Evolutionary conservation across 2,797 vertebrate species (phyloP).

Genomic region (Crenichthys baileyi): DNA sequence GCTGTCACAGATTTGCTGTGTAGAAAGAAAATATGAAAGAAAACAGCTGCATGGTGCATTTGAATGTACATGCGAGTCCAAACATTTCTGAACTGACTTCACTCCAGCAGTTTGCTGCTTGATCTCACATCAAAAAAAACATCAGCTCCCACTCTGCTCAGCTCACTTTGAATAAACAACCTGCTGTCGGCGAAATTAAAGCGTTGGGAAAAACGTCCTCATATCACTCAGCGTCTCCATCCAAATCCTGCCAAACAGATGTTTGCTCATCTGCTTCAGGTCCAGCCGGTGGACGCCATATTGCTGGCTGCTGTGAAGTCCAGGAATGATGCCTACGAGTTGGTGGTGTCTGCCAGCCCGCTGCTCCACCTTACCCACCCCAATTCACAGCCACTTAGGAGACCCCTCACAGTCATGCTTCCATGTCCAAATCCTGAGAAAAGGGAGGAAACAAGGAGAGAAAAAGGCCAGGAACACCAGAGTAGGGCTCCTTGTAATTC

Average conservation of each 20-base stretch:
- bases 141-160: constrained; percentile 3
- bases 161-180: constrained; percentile 26
- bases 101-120: constrained; percentile 29
- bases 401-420: constrained; percentile 80
- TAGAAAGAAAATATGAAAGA: constrained; percentile 10
- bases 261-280: constrained; percentile 67
- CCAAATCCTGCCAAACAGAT: constrained; percentile 38
- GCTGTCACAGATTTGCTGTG: constrained; percentile 35
- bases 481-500: constrained; percentile 42
- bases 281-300: constrained; percentile 85
- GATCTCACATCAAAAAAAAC: constrained; percentile 34
- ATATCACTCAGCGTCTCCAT: constrained; percentile 11
- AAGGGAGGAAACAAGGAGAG: constrained; percentile 53
- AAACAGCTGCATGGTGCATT: constrained; percentile 29
- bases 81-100: constrained; percentile 27
- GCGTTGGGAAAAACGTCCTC: background rate
- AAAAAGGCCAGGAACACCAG: constrained; percentile 27
- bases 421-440: constrained; percentile 85
- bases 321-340: constrained; percentile 75
- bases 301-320: constrained; percentile 82
- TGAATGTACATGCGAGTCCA: constrained; percentile 31
- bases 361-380: constrained; percentile 84
- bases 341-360: constrained; percentile 83
- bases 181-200: constrained; percentile 21
- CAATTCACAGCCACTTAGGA: constrained; percentile 78